These are phyloP conservation scores for Tinea pellionella DNA, from an alignment of 2,888 invertebrate genomes.

Conservation along the genomic window DNA sequence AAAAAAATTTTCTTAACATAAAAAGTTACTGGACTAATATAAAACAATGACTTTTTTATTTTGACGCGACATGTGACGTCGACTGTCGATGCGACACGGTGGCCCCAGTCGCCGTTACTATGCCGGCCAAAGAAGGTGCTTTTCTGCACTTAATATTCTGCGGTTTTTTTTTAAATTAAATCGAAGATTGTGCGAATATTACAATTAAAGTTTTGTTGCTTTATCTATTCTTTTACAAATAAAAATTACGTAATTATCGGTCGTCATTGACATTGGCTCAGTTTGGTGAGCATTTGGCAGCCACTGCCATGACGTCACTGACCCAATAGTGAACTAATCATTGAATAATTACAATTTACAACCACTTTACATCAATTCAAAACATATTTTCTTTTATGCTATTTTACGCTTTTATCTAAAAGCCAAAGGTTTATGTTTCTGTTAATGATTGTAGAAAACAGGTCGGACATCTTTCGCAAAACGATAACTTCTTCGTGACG, in stretches of 20 bases:
- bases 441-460: neutral
- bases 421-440: conserved; percentile 4
- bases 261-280: neutral
- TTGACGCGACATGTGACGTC: too few species aligned
- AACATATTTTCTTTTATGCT: neutral
- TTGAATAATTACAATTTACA: neutral
- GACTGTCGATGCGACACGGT: too few species aligned
- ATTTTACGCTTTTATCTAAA: neutral
- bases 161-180: too few species aligned
- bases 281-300: neutral
- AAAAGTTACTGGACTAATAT: too few species aligned
- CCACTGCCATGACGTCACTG: neutral
- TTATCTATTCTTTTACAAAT: neutral
- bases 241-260: neutral
- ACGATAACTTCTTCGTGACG: neutral
- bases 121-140: too few species aligned
- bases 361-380: neutral
- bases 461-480: neutral
- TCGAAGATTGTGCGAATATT: too few species aligned
- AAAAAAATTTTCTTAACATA: too few species aligned
- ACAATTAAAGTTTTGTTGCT: too few species aligned
- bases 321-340: neutral
- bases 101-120: too few species aligned
- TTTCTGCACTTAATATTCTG: too few species aligned
- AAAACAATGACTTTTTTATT: too few species aligned